Conservation (phyloP, 2,888 invertebrate genomes). For the Cephus pulcher region DNA sequence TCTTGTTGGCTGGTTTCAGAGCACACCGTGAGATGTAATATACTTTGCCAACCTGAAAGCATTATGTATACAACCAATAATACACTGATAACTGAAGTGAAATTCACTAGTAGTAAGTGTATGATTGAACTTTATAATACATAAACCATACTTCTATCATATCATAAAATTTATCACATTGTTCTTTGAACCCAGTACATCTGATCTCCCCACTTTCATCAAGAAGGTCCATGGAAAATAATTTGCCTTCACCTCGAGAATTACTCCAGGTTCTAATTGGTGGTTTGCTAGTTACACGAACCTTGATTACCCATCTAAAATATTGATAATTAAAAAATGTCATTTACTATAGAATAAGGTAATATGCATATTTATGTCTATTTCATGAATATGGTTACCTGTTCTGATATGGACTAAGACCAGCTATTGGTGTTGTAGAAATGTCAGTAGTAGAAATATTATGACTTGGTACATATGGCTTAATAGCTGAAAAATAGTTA, state of each 20-base stretch:
- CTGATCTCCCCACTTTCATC: slow-evolving; percentile 96
- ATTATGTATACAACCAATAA: slow-evolving; percentile 2
- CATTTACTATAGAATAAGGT: neutral
- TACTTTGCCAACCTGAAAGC: slow-evolving; percentile 78
- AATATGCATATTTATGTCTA: neutral
- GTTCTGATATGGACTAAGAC: slow-evolving; percentile 94
- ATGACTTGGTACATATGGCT: neutral
- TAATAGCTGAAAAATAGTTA: neutral
- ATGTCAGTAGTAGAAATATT: slow-evolving; percentile 24
- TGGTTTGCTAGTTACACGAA: slow-evolving; percentile 86
- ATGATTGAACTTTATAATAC: neutral
- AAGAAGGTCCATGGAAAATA: slow-evolving; percentile 92
- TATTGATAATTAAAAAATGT: slow-evolving; percentile 17
- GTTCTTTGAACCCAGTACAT: slow-evolving; percentile 89
- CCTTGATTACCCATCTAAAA: slow-evolving; percentile 89
- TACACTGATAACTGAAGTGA: neutral
- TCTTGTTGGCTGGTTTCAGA: slow-evolving; percentile 95
- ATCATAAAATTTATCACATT: slow-evolving; percentile 90
- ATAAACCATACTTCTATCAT: slow-evolving; percentile 78
- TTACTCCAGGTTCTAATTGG: slow-evolving; percentile 90
- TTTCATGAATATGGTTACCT: slow-evolving; percentile 68
- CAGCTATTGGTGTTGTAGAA: slow-evolving; percentile 76
- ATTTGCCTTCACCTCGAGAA: slow-evolving; percentile 90
- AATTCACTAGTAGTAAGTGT: neutral
- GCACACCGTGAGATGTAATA: slow-evolving; percentile 88